Evolutionary conservation across 2,797 vertebrate species (phyloP), one percentile per base, ranked within the genome.

Genomic region (Gallinago nigripennis): DNA sequence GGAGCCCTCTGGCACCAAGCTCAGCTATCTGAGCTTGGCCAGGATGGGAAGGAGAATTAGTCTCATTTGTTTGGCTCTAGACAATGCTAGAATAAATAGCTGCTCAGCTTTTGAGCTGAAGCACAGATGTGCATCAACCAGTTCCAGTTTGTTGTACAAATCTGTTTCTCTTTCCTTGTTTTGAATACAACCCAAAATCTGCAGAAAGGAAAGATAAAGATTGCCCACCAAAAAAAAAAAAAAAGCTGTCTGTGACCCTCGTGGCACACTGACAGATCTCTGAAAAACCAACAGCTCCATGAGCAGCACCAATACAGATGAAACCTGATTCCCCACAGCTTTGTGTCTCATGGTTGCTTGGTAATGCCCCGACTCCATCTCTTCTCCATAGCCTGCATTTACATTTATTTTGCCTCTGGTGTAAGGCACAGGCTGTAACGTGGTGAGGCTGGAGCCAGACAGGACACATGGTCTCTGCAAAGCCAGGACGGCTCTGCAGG

Each of bases 61-160:
- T 69, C 53, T 39, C 35, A 43, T 92, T 88, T 94, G 39, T 92
- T 91, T 91, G 87, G 25, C 63, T 84, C 25, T 85, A 56, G 60
- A 60, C 12, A 31, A 77, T 30, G 37, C 28, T 51, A 63, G 50
- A 86, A 82, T 77, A 94, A 96, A 91, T 80, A 71, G 58, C 53
- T 92, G 68, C 27, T 88, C 45, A 90, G 85, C 10, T 33, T 33
- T 73, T 2, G 7, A 92, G 41, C 48, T 90, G 61, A 91, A 90
- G 48, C 11, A 1, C 86, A 96, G 58, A 87, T 89, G 63, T 80
- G 50, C 65, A 73, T 83, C 60, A 30, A 8, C 17, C 21, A 73
- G 54, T 95, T 96, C 17, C 24, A 79, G 61, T 95, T 96, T 81
- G 19, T 86, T 94, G 79, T 25, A 94, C 30, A 95, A 78, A 87